These are phyloP conservation scores for Drosophila mojavensis DNA, from an alignment of 1,140 invertebrate genomes.

Conservation along the genomic window DNA sequence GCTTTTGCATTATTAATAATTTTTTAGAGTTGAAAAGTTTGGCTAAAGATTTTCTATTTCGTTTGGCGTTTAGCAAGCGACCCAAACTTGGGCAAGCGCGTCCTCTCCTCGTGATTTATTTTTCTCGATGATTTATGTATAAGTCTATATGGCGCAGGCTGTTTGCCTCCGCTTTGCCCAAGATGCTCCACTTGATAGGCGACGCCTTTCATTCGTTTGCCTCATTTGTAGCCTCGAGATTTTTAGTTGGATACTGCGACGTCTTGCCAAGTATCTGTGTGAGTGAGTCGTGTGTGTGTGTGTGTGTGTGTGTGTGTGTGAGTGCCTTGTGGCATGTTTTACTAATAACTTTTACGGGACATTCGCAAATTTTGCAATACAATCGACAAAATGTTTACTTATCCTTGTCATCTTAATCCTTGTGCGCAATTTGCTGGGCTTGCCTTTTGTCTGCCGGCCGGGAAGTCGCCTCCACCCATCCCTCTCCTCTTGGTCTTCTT, in stretches of 20 bases:
- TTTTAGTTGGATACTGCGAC: not conserved
- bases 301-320: no score
- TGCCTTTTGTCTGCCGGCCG: slow-evolving; percentile 7
- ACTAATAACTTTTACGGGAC: slow-evolving; percentile 3
- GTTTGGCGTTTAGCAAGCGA: slow-evolving; percentile 10
- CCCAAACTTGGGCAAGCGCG: not conserved
- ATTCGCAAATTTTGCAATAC: slow-evolving; percentile 28
- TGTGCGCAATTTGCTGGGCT: slow-evolving; percentile 34
- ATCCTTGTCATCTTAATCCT: slow-evolving; percentile 53
- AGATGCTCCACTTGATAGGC: slow-evolving; percentile 51
- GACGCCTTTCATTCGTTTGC: slow-evolving; percentile 1
- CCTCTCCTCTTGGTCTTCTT: not conserved
- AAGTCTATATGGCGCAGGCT: slow-evolving; percentile 3
- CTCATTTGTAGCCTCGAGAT: slow-evolving; percentile 5
- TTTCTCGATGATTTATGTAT: slow-evolving; percentile 71
- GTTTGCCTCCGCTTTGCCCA: slow-evolving; percentile 11
- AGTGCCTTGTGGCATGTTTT: slow-evolving; percentile 1
- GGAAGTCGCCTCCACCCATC: not conserved
- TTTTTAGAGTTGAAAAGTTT: slow-evolving; percentile 65
- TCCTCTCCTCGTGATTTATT: slow-evolving; percentile 68
- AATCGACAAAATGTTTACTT: slow-evolving; percentile 47
- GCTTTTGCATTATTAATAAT: slow-evolving; percentile 71
- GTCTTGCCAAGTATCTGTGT: not conserved
- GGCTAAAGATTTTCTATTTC: slow-evolving; percentile 66
- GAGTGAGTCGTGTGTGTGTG: no score